Evolutionary conservation across 2,797 vertebrate species (phyloP).

Genomic region (Lerista edwardsae): DNA sequence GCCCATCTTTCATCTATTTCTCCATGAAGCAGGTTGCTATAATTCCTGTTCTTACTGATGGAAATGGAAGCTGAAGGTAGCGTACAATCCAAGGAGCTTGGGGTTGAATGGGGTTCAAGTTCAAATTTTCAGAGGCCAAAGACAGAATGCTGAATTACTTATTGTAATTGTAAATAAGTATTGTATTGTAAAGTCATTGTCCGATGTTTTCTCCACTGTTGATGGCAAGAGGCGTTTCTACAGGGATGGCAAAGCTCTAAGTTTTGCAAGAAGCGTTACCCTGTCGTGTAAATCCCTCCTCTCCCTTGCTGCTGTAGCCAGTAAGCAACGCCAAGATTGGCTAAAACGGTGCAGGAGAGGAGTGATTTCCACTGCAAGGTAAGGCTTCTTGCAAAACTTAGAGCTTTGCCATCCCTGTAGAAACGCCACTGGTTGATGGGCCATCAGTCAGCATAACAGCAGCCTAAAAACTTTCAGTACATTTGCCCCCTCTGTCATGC

Average conservation of each 20-base stretch:
- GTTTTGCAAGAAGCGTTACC: no score
- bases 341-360: no score
- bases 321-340: no score
- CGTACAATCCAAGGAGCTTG: neutral
- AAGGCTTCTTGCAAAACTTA: no score
- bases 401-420: no score
- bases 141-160: neutral
- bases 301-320: no score
- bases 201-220: neutral
- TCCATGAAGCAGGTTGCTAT: conserved; percentile 5
- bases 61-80: neutral
- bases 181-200: neutral
- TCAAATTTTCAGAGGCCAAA: neutral
- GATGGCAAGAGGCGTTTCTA: no score
- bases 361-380: no score
- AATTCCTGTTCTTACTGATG: neutral
- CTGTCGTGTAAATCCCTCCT: no score
- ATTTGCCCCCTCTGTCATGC: neutral
- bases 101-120: neutral
- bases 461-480: neutral
- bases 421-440: no score
- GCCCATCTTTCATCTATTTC: conserved; percentile 4
- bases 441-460: neutral
- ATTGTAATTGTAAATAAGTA: no score
- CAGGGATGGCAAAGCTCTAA: no score